A percentile compares a stretch with the other conserved stretches of the same genome.
Evolutionary conservation across 2,113 vertebrate species (phyloP).

Genomic region (Cyprinus carpio): DNA sequence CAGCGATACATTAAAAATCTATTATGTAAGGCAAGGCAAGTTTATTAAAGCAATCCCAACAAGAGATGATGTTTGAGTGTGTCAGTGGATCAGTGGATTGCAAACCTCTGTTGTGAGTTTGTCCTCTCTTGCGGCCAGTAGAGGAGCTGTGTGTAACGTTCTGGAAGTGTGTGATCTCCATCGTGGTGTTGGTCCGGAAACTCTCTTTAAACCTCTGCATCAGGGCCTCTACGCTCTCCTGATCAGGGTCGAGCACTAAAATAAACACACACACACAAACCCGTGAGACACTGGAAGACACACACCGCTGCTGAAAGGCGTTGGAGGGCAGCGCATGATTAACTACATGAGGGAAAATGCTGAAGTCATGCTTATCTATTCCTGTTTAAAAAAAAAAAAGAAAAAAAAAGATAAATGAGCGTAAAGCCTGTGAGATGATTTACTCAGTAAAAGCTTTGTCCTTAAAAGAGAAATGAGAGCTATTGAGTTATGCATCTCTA

Average conservation of each 20-base stretch:
- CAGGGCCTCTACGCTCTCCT: constrained; percentile 91
- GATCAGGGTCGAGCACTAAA: constrained; percentile 82
- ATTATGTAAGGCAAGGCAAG: too few relatives aligned
- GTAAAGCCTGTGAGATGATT: constrained; percentile 7
- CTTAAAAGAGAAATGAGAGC: constrained; percentile 36
- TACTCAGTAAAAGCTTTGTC: constrained; percentile 37
- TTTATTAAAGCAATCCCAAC: background rate
- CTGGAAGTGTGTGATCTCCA: constrained; percentile 91
- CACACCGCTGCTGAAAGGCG: constrained; percentile 18
- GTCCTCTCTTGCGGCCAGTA: constrained; percentile 83
- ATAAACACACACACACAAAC: constrained; percentile 44
- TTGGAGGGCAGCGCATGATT: constrained; percentile 17
- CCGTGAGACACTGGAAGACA: constrained; percentile 26
- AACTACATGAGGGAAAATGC: constrained; percentile 32
- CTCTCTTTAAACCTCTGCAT: constrained; percentile 98
- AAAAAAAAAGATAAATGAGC: constrained; percentile 32
- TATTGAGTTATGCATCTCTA: background rate
- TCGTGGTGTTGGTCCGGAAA: constrained; percentile 88
- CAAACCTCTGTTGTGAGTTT: constrained; percentile 84
- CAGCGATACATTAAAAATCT: too few relatives aligned
- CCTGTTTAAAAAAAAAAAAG: constrained; percentile 35
- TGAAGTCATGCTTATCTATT: constrained; percentile 41
- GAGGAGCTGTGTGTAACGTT: constrained; percentile 82
- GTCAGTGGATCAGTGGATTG: constrained; percentile 46
- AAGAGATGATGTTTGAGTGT: background rate